Percentiles rank a stretch among this genome's conserved stretches.
Evolutionary conservation across 92 coral and sea anemone genomes (phyloP).

Genomic region (Blastomussa wellsi): DNA sequence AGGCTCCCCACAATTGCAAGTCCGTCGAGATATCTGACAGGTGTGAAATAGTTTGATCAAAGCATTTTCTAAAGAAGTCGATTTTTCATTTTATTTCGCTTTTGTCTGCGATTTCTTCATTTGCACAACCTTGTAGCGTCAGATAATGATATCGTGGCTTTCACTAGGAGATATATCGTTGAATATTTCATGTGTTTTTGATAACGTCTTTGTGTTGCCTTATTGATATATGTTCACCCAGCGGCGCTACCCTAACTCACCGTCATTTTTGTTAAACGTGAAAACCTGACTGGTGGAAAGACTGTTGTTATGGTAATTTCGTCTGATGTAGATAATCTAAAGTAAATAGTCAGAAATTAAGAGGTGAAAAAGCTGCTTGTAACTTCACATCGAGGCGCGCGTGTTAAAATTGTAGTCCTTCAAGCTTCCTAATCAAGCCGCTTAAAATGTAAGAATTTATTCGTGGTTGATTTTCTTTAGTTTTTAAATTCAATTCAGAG

Average conservation of each 20-base stretch:
- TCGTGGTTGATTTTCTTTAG: background rate
- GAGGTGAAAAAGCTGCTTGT: conserved; percentile 13
- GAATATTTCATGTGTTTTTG: conserved; percentile 30
- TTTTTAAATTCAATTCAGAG: background rate
- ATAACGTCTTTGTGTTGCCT: background rate
- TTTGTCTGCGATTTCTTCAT: background rate
- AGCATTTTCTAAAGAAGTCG: background rate
- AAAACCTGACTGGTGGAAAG: conserved; percentile 7
- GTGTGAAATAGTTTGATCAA: background rate
- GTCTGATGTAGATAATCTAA: conserved; percentile 20
- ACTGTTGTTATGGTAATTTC: conserved; percentile 33
- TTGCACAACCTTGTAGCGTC: background rate
- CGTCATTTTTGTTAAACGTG: background rate
- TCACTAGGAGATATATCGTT: background rate
- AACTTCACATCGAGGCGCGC: background rate
- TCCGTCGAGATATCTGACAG: background rate
- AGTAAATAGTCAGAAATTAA: conserved; percentile 36
- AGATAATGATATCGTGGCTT: background rate
- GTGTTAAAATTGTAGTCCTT: conserved; percentile 10
- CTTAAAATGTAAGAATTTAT: conserved; percentile 26
- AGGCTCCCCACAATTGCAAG: background rate
- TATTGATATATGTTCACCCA: background rate
- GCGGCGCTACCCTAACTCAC: background rate
- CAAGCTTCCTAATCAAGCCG: background rate
- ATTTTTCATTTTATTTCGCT: background rate